A percentile compares a stretch with the other conserved stretches of the same genome.
Conservation (phyloP, 2,113 vertebrate species). For the Psittacus erithacus region DNA sequence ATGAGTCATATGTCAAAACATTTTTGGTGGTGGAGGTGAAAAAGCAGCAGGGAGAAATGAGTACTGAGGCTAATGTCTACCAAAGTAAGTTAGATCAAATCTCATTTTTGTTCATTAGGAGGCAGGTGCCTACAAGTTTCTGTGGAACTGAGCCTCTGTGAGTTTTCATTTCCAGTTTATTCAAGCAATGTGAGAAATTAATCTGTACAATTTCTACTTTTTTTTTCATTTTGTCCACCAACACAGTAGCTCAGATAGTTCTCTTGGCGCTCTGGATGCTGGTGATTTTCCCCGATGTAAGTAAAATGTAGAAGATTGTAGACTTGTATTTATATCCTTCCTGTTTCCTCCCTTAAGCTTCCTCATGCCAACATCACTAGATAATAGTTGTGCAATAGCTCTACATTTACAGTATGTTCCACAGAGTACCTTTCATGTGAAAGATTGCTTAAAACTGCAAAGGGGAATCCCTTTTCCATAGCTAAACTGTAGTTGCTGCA, state of each 20-base stretch:
- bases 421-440: not conserved
- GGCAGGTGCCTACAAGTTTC: not conserved
- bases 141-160: not conserved
- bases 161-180: not conserved
- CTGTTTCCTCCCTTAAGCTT: constrained; percentile 55
- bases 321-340: constrained; percentile 48
- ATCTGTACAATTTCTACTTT: not conserved
- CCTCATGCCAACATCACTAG: constrained; percentile 62
- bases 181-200: not conserved
- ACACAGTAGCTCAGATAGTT: not conserved
- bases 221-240: not conserved
- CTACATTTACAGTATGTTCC: constrained; percentile 6
- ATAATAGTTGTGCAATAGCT: constrained; percentile 68
- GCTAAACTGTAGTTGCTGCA: constrained; percentile 4
- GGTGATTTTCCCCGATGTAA: constrained; percentile 2
- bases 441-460: not conserved
- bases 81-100: not conserved
- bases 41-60: not conserved
- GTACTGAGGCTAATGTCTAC: not conserved
- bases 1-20: constrained; percentile 21
- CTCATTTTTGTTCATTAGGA: not conserved
- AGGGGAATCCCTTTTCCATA: constrained; percentile 35
- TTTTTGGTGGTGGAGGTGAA: constrained; percentile 13
- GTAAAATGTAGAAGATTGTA: constrained; percentile 10
- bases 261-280: not conserved